phyloP scores from a whole-genome alignment of 2,888 invertebrate species.

The Coecobrya sp. region DNA sequence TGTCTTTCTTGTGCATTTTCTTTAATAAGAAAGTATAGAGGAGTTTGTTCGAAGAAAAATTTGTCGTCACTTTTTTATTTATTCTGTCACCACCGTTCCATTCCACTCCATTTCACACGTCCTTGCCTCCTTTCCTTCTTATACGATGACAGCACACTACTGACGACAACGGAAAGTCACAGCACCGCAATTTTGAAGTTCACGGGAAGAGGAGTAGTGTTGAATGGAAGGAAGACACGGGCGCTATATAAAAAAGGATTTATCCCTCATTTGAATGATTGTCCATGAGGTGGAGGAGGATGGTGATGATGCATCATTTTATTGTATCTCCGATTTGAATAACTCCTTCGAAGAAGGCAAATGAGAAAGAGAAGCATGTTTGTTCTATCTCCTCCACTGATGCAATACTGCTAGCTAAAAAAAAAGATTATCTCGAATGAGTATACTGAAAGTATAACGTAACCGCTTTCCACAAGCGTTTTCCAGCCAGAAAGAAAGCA shows the following conservation, averaged over 20 bases:
- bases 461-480: background rate
- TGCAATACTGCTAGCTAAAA: background rate
- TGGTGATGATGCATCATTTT: slow-evolving; percentile 14
- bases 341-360: slow-evolving; percentile 1
- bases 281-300: slow-evolving; percentile 12
- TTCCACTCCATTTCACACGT: slow-evolving; percentile 28
- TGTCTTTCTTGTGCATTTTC: background rate
- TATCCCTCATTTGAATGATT: slow-evolving; percentile 22
- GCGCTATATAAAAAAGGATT: background rate
- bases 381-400: background rate
- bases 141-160: background rate
- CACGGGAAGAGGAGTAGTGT: background rate
- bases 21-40: background rate
- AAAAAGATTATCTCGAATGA: background rate
- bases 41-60: background rate
- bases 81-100: slow-evolving; percentile 9
- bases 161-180: background rate
- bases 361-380: background rate
- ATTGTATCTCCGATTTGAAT: background rate
- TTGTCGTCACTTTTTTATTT: slow-evolving; percentile 24
- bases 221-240: no score
- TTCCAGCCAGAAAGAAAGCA: background rate
- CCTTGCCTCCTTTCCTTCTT: background rate
- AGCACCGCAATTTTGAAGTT: background rate
- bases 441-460: no score